Evolutionary conservation across 1,140 invertebrate species (phyloP), one percentile per base, ranked within the genome.

Genomic region (Tetramorium parvispinum): DNA sequence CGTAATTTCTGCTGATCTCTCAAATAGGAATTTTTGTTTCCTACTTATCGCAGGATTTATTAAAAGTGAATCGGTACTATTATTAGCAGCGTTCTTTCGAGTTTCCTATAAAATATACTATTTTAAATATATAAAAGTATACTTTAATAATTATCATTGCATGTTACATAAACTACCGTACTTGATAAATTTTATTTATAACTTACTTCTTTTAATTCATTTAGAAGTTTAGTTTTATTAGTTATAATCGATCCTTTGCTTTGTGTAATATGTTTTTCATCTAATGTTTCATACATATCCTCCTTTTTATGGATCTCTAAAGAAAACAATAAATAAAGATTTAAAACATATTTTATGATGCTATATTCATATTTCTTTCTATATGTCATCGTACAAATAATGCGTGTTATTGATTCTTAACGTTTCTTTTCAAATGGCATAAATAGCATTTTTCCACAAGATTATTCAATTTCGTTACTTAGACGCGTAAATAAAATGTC

Each of bases 1-100:
- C 24, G 32, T 21, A 18, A 73, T 73, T 57, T 81, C 63, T 70
- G 24, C 40, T 11, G 79, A 83, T 61, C 79, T 83, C 1, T 73
- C n/a, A 11, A 59, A 66, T 5, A 81, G 5, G 0, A 53, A 61
- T n/a, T 61, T 61, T 46, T 13, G 16, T 8, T 24, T 83, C 16
- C 11, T 24, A 66, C 24, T 66, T 24, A 55, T 40, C 7, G 21
- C 13, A 27, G 61, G 7, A 53, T 40, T 53, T 18, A 46, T 46
- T 16, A 37, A 6, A 65, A 24, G 3, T 40, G 13, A 40, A 68
- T 40, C 8, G 2, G 6, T 51, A 55, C 0, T 13, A 24, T 53
- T 27, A 7, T 66, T 66, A 2, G 5, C 3, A 27, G 40, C 55
- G 5, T 70, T 55, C 7, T 79, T 7, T 0, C 1, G 7, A 37